These are phyloP conservation scores for Lipophrys pholis DNA, from an alignment of 2,113 vertebrate genomes.

Conservation along the genomic window DNA sequence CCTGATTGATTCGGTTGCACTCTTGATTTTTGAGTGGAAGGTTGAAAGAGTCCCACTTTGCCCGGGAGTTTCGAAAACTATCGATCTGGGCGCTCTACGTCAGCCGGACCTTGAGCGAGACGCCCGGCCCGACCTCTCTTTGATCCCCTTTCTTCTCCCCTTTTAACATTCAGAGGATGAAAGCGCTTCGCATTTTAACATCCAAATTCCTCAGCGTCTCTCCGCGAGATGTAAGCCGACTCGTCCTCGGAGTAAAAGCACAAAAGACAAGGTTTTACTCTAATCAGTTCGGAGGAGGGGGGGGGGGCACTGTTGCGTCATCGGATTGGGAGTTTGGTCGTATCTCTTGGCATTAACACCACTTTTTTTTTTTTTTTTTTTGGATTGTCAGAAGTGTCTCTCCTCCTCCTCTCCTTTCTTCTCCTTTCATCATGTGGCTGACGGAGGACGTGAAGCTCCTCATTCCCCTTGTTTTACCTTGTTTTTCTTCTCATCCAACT, in stretches of 20 bases:
- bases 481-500: conserved; percentile 28
- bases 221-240: conserved; percentile 5
- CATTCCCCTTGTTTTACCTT: conserved; percentile 1
- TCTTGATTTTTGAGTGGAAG: too few relatives aligned
- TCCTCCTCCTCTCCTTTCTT: conserved; percentile 41
- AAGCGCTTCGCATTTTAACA: not conserved
- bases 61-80: not conserved
- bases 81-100: not conserved
- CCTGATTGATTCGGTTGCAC: too few relatives aligned
- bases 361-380: conserved; percentile 39
- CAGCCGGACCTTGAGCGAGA: not conserved
- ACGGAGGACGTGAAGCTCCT: conserved; percentile 7
- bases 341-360: conserved; percentile 40
- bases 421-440: conserved; percentile 62
- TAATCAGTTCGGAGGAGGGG: conserved; percentile 16
- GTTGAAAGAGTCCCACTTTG: too few relatives aligned
- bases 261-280: conserved; percentile 22
- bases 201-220: not conserved
- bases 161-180: conserved; percentile 1
- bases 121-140: not conserved
- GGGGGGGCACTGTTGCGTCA: conserved; percentile 30
- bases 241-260: conserved; percentile 9
- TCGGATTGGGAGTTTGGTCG: conserved; percentile 12
- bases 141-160: not conserved
- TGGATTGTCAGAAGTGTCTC: conserved; percentile 43